Evolutionary conservation across 2,797 vertebrate genomes (phyloP), one percentile per base, ranked within the genome.

Genomic region (Danio albolineatus): DNA sequence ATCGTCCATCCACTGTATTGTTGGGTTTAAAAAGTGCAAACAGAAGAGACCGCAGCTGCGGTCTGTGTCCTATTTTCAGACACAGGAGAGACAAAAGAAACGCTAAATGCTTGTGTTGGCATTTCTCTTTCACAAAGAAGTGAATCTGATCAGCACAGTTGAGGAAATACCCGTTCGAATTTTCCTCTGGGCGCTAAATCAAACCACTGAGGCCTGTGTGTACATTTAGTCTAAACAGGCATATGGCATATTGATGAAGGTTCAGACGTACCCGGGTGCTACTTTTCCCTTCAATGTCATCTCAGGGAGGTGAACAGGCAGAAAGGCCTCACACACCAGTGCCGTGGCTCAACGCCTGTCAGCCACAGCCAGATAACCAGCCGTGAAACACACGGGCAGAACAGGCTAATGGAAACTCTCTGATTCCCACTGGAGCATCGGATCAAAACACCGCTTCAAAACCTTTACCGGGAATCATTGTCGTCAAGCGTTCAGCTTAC

Each of bases 61-160:
- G 91, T 90, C 91, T 84, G 90, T 94, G 92, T 95, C 93, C 92
- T 90, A 93, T 92, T 93, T 89, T 93, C 92, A 94, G 93, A 94
- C 93, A 93, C 83, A 91, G 91, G 92, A 91, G 92, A 94, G 92
- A 94, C 38, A 43, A 84, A 61, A 86, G 88, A 92, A 95, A 93
- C 16, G 67, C 48, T 76, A 83, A 80, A 74, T 59, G 43, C 69
- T 61, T 59, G 72, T 73, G 75, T 69, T 73, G 71, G 80, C 61
- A 73, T 82, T 76, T 73, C 60, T 67, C 36, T 65, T 74, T 53
- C 43, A 17, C 39, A 41, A 59, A 60, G 59, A 66, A 59, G 19
- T 12, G 53, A 54, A 60, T 59, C 56, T 7, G 44, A 74, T 62
- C 46, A 38, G 43, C 7, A 54, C 21, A 61, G 36, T 21, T 5